A percentile compares a stretch with the other conserved stretches of the same genome.
These are phyloP conservation scores for Champsocephalus esox DNA, from an alignment of 2,797 vertebrate genomes.

Conservation along the genomic window DNA sequence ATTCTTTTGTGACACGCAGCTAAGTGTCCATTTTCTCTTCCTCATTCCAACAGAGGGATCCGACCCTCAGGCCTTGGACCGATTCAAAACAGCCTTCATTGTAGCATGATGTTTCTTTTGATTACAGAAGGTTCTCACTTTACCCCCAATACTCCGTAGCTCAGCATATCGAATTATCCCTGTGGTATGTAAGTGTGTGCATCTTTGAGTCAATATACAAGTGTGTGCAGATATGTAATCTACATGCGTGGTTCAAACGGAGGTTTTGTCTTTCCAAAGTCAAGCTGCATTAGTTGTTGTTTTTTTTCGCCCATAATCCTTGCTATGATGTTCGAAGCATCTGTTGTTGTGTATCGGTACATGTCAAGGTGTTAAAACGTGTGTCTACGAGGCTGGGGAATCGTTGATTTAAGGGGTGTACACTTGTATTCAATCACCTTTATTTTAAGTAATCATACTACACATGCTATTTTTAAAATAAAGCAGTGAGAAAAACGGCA, in stretches of 20 bases:
- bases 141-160: constrained; percentile 68
- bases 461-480: constrained; percentile 3
- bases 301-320: constrained; percentile 6
- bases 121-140: constrained; percentile 80
- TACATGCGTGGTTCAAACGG: constrained; percentile 16
- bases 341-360: constrained; percentile 3
- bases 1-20: constrained; percentile 44
- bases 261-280: constrained; percentile 11
- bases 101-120: constrained; percentile 79
- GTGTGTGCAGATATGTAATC: constrained; percentile 21
- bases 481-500: constrained; percentile 6
- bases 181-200: constrained; percentile 22
- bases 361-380: not conserved
- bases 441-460: constrained; percentile 1
- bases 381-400: not conserved
- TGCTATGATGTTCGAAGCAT: constrained; percentile 19
- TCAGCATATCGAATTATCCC: constrained; percentile 64
- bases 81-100: constrained; percentile 76
- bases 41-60: constrained; percentile 70
- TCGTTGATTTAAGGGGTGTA: not conserved
- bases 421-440: constrained; percentile 10
- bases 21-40: constrained; percentile 57
- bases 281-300: constrained; percentile 10
- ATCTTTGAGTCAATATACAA: constrained; percentile 36
- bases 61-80: constrained; percentile 62